Evolutionary conservation across 2,113 vertebrate species (phyloP).

Genomic region (Hirundichthys speculiger): DNA sequence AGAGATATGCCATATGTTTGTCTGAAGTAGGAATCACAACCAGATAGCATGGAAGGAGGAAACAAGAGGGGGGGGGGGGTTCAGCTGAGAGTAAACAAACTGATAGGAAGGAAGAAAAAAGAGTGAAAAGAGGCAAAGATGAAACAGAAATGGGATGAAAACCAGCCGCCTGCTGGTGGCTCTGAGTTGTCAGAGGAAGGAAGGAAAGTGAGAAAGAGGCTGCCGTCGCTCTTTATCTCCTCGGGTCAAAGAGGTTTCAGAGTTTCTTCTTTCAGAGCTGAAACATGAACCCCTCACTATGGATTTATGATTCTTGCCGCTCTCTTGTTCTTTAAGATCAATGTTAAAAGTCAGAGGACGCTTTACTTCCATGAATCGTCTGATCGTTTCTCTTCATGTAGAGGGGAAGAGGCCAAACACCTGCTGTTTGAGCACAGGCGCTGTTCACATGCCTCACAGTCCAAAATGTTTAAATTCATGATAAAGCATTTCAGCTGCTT

Average conservation of each 20-base stretch:
- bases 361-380: slow-evolving; percentile 18
- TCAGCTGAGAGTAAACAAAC: slow-evolving; percentile 25
- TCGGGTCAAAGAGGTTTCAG: slow-evolving; percentile 41
- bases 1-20: slow-evolving; percentile 14
- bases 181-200: slow-evolving; percentile 42
- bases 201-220: slow-evolving; percentile 24
- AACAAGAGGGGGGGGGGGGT: slow-evolving; percentile 5
- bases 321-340: slow-evolving; percentile 20
- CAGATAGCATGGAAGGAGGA: slow-evolving; percentile 9
- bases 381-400: not conserved
- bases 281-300: slow-evolving; percentile 33
- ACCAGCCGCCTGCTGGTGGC: slow-evolving; percentile 30
- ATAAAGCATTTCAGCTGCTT: slow-evolving; percentile 48
- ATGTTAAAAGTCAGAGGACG: slow-evolving; percentile 21
- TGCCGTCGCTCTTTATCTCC: slow-evolving; percentile 44
- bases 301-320: slow-evolving; percentile 44
- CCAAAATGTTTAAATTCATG: not conserved
- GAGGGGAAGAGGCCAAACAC: slow-evolving; percentile 13
- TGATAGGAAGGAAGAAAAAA: slow-evolving; percentile 12
- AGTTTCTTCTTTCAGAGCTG: slow-evolving; percentile 23
- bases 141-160: slow-evolving; percentile 8
- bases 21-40: slow-evolving; percentile 14
- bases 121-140: not conserved
- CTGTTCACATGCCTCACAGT: slow-evolving; percentile 38
- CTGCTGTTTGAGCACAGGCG: slow-evolving; percentile 16